Base-by-base conservation (phyloP, 2,888 invertebrate genomes). In the Idaea dimidiata region DNA sequence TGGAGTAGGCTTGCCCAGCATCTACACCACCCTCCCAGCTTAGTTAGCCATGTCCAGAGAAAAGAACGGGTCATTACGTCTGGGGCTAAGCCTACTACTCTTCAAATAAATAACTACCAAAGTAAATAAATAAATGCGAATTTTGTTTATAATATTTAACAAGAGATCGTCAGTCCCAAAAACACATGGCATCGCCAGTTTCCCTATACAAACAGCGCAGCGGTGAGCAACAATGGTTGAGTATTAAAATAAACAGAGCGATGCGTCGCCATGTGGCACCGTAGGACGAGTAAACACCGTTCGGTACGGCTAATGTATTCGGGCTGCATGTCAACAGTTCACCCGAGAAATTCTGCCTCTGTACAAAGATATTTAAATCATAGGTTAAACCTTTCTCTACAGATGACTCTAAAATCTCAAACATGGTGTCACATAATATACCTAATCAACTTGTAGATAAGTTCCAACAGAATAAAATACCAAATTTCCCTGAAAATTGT, bases 181-280 rank as follows among this genome's bases (percentile, higher is more conserved):
- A 66, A 68, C 67, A 72, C 72, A 74, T 71, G 69, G 89, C 86
- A 84, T 84, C 84, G 82, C 80, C 84, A 83, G 81, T 84, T 82
- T 83, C 86, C 82, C 87, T 87, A 78, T 58, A 77, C 82, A 89
- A 90, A 91, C 84, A 89, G 78, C 65, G 78, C 84, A 89, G 78
- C 65, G 78, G 80, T 84, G 78, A 83, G 81, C 88, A 86, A 89
- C 91, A 89, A 87, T 87, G 85, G 86, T 76, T 89, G 89, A 91
- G 91, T 90, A 92, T 92, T 92, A 89, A 90, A 92, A 89, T 90
- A 91, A 92, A 92, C 91, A 91, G 77, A 78, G 77, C 73, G 72
- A 71, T 76, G 76, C 75, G 80, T 81, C 83, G 88, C 89, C 91
- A 91, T 91, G 90, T 91, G 91, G 88, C 84, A 77, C 77, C 81